phyloP scores from a whole-genome alignment of 2,888 invertebrate species.

The Eupithecia abbreviata region DNA sequence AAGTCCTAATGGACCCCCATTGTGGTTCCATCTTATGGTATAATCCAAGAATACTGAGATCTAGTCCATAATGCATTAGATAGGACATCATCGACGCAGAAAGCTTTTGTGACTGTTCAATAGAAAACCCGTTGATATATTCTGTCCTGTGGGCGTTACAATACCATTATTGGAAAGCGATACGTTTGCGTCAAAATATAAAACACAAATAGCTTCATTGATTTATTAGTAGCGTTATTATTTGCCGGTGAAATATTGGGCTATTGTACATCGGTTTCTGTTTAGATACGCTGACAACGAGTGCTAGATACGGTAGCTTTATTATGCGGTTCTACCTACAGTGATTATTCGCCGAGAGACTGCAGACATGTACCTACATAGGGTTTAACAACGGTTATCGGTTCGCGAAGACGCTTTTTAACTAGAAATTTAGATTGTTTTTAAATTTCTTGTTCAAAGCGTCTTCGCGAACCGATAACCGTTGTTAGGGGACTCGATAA shows the following conservation, averaged over 20 bases:
- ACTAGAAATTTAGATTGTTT: conserved; percentile 4
- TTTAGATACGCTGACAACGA: conserved; percentile 3
- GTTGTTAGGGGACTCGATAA: background rate
- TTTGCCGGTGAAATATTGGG: conserved; percentile 3
- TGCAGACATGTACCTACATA: background rate
- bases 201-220: conserved; percentile 2
- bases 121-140: conserved; percentile 22
- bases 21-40: background rate
- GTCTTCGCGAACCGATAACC: background rate
- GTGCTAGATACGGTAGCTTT: background rate
- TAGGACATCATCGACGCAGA: conserved; percentile 12
- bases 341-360: background rate
- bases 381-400: background rate
- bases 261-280: background rate
- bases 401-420: background rate
- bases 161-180: conserved; percentile 22
- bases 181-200: background rate
- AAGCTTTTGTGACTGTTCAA: conserved; percentile 23
- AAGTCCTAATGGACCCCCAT: background rate
- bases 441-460: too few relatives aligned
- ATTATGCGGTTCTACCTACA: background rate
- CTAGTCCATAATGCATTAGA: conserved; percentile 24
- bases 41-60: conserved; percentile 12
- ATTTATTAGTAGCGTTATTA: conserved; percentile 8
- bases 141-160: conserved; percentile 15